phyloP scores from a whole-genome alignment of 37 sponge, comb jelly and placozoan species.

The Ephydatia muelleri region DNA sequence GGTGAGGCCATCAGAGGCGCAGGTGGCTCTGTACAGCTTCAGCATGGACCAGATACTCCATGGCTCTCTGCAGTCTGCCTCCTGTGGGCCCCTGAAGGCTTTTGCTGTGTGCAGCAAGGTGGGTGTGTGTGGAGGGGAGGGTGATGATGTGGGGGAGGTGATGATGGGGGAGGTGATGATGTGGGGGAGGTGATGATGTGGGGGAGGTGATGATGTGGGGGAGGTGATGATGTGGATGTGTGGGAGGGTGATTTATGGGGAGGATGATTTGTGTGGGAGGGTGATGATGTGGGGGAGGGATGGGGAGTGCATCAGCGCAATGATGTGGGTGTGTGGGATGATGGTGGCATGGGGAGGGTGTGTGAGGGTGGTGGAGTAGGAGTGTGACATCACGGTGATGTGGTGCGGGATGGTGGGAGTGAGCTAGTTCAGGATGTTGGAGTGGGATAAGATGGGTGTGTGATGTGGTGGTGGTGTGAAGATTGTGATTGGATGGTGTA shows the following conservation, averaged over 20 bases:
- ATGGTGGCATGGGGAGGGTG: background rate
- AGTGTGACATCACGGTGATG: background rate
- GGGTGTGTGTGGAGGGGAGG: background rate
- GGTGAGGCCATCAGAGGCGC: conserved; percentile 69
- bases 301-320: too few species aligned
- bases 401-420: background rate
- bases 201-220: too few species aligned
- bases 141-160: background rate
- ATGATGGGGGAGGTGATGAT: background rate
- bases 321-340: background rate
- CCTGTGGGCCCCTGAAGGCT: conserved; percentile 72
- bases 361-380: too few species aligned
- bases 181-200: background rate
- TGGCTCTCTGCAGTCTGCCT: conserved; percentile 1
- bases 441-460: too few species aligned
- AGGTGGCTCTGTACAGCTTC: conserved; percentile 64
- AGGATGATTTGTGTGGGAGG: too few species aligned
- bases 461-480: too few species aligned
- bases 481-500: background rate
- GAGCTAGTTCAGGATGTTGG: too few species aligned
- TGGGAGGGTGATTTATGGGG: too few species aligned
- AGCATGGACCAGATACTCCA: conserved; percentile 32
- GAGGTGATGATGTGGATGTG: too few species aligned
- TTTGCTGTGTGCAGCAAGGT: conserved; percentile 89
- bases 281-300: too few species aligned